Conservation (phyloP, 2,888 invertebrate genomes). For the Nineta flava region DNA sequence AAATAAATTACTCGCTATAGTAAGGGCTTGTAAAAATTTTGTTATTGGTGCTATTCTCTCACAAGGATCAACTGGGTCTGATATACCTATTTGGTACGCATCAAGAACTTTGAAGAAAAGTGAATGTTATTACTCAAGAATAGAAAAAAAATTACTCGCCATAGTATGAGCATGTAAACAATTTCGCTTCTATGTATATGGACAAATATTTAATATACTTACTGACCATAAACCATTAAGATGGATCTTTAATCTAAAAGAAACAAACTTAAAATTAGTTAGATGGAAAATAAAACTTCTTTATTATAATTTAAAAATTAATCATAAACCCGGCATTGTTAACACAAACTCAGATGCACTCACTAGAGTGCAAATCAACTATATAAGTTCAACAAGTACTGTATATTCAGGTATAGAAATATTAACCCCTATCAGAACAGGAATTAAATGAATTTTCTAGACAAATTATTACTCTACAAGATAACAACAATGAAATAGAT, state of each 20-base stretch:
- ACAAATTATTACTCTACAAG: no score
- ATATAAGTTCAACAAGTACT: slow-evolving; percentile 1
- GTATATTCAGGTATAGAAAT: neutral
- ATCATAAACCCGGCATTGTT: slow-evolving; percentile 17
- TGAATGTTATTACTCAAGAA: slow-evolving; percentile 22
- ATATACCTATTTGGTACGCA: slow-evolving; percentile 22
- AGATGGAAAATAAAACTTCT: slow-evolving; percentile 19
- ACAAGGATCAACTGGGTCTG: slow-evolving; percentile 16
- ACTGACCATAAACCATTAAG: no score
- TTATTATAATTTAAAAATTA: slow-evolving; percentile 20
- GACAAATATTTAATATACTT: slow-evolving; percentile 19
- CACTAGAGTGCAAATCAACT: slow-evolving; percentile 10
- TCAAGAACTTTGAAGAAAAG: slow-evolving; percentile 19
- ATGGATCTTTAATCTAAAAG: no score
- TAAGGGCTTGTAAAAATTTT: slow-evolving; percentile 20
- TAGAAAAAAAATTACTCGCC: slow-evolving; percentile 22
- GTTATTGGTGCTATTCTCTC: no score
- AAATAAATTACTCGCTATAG: slow-evolving; percentile 23
- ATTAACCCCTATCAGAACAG: neutral
- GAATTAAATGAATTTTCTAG: neutral
- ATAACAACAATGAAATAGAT: no score
- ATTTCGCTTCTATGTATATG: slow-evolving; percentile 23
- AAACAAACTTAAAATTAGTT: slow-evolving; percentile 16
- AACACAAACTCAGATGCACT: slow-evolving; percentile 20
- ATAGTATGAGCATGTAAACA: slow-evolving; percentile 21